Conservation (phyloP, 2,888 invertebrate species). For the Drosophila sordidula region DNA sequence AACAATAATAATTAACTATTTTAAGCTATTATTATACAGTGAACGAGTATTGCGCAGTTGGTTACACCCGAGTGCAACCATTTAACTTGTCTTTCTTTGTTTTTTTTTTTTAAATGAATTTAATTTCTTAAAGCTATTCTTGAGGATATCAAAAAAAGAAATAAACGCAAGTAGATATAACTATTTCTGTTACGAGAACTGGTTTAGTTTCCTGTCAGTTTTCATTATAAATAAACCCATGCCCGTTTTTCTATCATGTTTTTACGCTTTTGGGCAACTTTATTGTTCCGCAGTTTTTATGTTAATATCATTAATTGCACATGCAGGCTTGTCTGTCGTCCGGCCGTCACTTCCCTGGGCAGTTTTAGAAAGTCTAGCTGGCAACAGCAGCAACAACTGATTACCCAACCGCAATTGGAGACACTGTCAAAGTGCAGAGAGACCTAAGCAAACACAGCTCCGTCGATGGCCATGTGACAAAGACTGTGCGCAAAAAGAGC, state of each 20-base stretch:
- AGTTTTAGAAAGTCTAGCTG: constrained; percentile 66
- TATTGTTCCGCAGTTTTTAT: constrained; percentile 16
- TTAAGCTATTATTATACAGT: no score
- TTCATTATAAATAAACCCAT: no score
- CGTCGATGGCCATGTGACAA: constrained; percentile 62
- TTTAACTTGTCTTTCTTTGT: not conserved
- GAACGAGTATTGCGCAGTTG: no score
- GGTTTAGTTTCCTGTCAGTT: constrained; percentile 19
- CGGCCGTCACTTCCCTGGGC: constrained; percentile 26
- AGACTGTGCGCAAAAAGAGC: constrained; percentile 24
- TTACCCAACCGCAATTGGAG: constrained; percentile 60
- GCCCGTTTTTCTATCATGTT: no score
- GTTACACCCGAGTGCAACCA: no score
- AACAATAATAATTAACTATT: no score
- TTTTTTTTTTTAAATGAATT: no score
- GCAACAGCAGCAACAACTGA: constrained; percentile 36
- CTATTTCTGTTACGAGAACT: constrained; percentile 14
- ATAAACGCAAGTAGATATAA: constrained; percentile 1
- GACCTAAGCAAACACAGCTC: constrained; percentile 14
- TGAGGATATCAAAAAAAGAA: constrained; percentile 11
- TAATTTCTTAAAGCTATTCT: not conserved
- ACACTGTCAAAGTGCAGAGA: constrained; percentile 16
- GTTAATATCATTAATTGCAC: constrained; percentile 38
- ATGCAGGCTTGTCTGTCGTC: constrained; percentile 30
- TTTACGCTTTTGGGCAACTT: constrained; percentile 6